Evolutionary conservation across 2,113 vertebrate species (phyloP).

Genomic region (Cygnus buccinator): DNA sequence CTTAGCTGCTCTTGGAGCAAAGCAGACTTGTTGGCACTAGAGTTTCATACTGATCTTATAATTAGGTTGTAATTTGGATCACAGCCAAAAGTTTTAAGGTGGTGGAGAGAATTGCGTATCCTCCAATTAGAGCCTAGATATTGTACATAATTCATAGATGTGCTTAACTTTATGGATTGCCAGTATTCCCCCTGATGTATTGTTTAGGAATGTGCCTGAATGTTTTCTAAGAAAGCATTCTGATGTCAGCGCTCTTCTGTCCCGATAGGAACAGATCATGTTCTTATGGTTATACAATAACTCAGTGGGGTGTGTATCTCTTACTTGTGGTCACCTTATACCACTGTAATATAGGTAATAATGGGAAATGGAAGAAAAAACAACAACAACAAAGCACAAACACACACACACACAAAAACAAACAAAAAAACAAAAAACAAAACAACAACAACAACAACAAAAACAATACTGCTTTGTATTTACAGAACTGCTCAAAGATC

Average conservation of each 20-base stretch:
- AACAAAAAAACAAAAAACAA: not conserved
- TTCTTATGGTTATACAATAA: conserved; percentile 18
- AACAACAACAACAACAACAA: no score
- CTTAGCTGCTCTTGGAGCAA: not conserved
- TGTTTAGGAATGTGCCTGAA: conserved; percentile 2
- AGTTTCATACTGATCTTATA: not conserved
- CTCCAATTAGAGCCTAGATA: not conserved
- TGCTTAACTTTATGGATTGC: not conserved
- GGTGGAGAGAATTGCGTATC: not conserved
- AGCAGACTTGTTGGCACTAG: not conserved
- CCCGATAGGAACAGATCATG: not conserved
- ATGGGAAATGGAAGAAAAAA: not conserved
- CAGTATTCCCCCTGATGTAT: not conserved
- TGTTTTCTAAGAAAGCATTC: not conserved
- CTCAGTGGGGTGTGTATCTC: not conserved
- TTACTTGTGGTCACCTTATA: not conserved
- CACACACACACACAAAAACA: not conserved
- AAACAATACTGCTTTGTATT: not conserved
- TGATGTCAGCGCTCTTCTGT: not conserved
- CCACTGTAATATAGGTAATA: not conserved
- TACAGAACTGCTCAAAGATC: not conserved
- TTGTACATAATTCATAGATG: not conserved
- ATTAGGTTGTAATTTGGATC: not conserved
- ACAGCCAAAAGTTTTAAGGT: not conserved
- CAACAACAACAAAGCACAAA: no score